Conservation (phyloP, 2,888 invertebrate genomes). For the Argyra leucocephala region DNA sequence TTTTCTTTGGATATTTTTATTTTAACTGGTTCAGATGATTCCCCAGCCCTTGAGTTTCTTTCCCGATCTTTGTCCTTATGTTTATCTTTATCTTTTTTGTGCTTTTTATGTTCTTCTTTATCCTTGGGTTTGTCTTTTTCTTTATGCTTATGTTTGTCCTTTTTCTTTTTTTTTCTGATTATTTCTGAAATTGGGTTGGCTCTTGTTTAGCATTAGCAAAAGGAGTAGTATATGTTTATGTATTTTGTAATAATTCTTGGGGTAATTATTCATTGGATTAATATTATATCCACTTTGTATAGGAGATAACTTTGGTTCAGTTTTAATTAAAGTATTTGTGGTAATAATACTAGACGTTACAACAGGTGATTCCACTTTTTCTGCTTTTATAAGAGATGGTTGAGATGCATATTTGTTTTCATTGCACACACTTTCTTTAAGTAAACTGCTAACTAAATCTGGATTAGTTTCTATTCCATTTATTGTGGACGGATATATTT, state of each 20-base stretch:
- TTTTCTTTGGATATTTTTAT: constrained; percentile 55
- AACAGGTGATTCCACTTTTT: neutral
- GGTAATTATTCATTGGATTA: constrained; percentile 29
- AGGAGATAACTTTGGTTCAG: neutral
- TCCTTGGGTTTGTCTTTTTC: constrained; percentile 68
- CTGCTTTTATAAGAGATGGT: constrained; percentile 17
- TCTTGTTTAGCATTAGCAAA: neutral
- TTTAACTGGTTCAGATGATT: constrained; percentile 38
- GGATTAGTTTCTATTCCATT: constrained; percentile 64
- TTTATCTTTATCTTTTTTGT: constrained; percentile 51
- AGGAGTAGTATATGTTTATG: neutral
- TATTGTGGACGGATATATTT: constrained; percentile 29
- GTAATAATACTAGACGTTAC: too few relatives aligned
- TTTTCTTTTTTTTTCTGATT: constrained; percentile 56
- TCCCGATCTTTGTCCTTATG: constrained; percentile 30
- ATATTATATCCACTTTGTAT: neutral
- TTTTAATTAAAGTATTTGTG: neutral
- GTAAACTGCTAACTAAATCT: constrained; percentile 57
- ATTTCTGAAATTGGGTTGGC: constrained; percentile 11
- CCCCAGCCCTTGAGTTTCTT: constrained; percentile 19
- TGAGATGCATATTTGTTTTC: constrained; percentile 25
- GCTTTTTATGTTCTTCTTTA: constrained; percentile 61
- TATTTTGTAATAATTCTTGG: constrained; percentile 9
- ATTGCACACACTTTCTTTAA: constrained; percentile 54
- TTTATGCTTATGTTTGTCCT: constrained; percentile 70